Percentiles rank a stretch among this genome's conserved stretches.
Evolutionary conservation across 1,140 invertebrate species (phyloP).

Genomic region (Drosophila kohkoa): DNA sequence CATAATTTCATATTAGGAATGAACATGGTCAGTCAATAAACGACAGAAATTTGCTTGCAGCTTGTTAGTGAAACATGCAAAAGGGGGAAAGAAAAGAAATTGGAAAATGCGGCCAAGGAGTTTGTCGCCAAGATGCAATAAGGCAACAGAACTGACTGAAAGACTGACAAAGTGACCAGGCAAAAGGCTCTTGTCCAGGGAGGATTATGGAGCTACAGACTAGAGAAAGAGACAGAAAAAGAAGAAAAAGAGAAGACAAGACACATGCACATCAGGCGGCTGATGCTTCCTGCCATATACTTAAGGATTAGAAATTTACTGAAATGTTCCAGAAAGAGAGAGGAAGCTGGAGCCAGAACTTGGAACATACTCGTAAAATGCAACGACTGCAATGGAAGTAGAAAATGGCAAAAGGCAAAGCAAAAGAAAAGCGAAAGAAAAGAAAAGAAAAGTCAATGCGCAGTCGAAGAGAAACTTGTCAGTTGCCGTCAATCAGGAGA

Average conservation of each 20-base stretch:
- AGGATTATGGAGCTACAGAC: constrained; percentile 8
- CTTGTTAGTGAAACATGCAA: constrained; percentile 72
- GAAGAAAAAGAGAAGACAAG: neutral
- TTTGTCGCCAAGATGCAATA: constrained; percentile 79
- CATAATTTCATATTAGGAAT: constrained; percentile 6
- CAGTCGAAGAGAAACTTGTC: constrained; percentile 82
- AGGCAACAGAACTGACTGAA: constrained; percentile 38
- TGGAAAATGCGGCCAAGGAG: constrained; percentile 56
- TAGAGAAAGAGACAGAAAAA: neutral
- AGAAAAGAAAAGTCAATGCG: constrained; percentile 77
- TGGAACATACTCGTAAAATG: constrained; percentile 82
- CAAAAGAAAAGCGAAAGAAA: constrained; percentile 50
- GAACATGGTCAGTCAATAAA: constrained; percentile 39
- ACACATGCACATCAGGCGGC: constrained; percentile 50
- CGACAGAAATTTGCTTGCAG: constrained; percentile 66
- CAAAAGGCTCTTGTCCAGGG: constrained; percentile 19
- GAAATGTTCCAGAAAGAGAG: constrained; percentile 46
- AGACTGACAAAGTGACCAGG: constrained; percentile 53
- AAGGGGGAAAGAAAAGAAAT: constrained; percentile 42
- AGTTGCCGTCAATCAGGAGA: constrained; percentile 79
- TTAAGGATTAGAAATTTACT: constrained; percentile 84
- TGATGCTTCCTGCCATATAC: constrained; percentile 81
- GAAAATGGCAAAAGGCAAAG: neutral
- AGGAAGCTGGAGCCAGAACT: constrained; percentile 50
- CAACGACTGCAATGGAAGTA: constrained; percentile 71